Base-by-base conservation (phyloP, 2,888 invertebrate species). In the Cancer borealis region DNA sequence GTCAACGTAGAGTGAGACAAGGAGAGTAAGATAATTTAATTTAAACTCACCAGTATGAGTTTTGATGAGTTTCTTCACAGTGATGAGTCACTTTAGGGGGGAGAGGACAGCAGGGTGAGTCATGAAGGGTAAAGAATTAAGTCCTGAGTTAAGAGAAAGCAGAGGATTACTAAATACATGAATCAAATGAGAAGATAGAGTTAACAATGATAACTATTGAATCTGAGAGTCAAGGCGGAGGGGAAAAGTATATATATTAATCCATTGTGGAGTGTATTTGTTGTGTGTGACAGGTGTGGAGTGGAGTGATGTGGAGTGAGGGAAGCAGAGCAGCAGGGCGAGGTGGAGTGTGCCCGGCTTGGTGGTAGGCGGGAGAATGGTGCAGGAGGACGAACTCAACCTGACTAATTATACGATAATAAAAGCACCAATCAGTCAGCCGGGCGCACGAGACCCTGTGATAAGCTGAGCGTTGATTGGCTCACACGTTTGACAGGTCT, bases 381-480 rank as follows among this genome's bases (percentile, higher is more conserved):
- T 30, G 30, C 26, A 79, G 60, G n/a, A 54, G 66, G 66, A 66
- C 66, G 66, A 66, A 66, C n/a, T 66, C 6, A 66, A 21, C 66
- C 66, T 66, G 66, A 79, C 79, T 79, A 79, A 79, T 79, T 79
- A 79, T n/a, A 12, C 79, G 79, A 79, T 79, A 30, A 79, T 79
- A 79, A 79, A 79, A 79, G 79, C 79, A 79, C 79, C 79, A 79
- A 79, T 79, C 79, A 79, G 30, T 79, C 79, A 79, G 30, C 79
- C 30, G 12, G 1, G 30, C 79, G 79, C 79, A 79, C 79, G 79
- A 79, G 79, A 79, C 79, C 79, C 79, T 30, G 79, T 79, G 79
- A 79, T 79, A 26, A 79, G 79, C 79, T 26, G 30, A 79, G 79
- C 79, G 79, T 26, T 79, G 79, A 79, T 79, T 79, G 79, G 79